Conservation (phyloP, 2,797 vertebrate genomes). For the Rallus crepitans region DNA sequence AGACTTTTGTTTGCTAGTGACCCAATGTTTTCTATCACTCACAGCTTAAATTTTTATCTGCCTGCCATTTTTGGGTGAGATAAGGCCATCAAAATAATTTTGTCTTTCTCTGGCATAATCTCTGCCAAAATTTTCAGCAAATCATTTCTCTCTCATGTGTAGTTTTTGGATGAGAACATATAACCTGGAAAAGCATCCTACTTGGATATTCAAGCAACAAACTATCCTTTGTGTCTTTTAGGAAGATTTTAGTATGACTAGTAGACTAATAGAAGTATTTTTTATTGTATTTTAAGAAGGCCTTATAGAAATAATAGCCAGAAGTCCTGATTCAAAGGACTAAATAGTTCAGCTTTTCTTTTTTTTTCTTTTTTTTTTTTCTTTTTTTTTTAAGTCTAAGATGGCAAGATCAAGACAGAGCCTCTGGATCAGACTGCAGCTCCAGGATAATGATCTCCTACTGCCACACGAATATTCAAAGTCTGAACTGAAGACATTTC, state of each 20-base stretch:
- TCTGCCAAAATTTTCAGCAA: background rate
- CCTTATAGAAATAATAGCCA: background rate
- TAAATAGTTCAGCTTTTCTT: background rate
- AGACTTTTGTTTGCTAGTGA: background rate
- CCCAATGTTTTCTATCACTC: background rate
- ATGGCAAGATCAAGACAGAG: background rate
- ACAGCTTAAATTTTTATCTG: background rate
- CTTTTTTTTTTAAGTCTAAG: background rate
- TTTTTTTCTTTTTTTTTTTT: background rate
- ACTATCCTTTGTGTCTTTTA: background rate
- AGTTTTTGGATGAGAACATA: background rate
- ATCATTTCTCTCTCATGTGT: background rate
- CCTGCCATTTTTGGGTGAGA: background rate
- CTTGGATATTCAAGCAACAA: background rate
- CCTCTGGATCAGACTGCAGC: background rate
- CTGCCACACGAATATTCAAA: rapidly evolving
- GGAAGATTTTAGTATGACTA: background rate
- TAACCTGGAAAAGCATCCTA: background rate
- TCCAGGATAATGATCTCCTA: background rate
- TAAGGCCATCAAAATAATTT: background rate
- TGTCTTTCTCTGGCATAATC: background rate
- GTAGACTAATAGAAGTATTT: background rate
- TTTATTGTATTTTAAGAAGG: background rate
- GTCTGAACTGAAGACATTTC: background rate
- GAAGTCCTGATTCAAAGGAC: background rate